Percentiles rank a stretch among this genome's conserved stretches.
These are phyloP conservation scores for Corythornis madagascariensis DNA, from an alignment of 2,113 vertebrate genomes.

Conservation along the genomic window DNA sequence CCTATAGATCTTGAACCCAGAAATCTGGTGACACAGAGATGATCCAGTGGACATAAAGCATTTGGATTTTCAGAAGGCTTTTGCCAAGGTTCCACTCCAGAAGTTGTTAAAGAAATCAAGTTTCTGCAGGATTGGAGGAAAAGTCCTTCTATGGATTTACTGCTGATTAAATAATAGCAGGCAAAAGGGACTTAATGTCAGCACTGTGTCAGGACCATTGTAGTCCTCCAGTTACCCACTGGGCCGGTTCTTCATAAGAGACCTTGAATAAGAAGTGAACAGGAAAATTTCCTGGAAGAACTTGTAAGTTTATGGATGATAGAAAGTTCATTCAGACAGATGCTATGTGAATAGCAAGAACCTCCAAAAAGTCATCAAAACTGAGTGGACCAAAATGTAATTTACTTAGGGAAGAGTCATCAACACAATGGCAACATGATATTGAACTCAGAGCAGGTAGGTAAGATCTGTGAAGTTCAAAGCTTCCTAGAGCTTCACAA, in stretches of 20 bases:
- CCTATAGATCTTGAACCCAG: not conserved
- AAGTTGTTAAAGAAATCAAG: not conserved
- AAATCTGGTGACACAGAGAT: not conserved
- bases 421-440: not conserved
- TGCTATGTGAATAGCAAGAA: not conserved
- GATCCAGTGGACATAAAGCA: not conserved
- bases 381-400: not conserved
- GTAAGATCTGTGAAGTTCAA: not conserved
- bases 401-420: not conserved
- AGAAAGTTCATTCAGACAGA: not conserved
- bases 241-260: not conserved
- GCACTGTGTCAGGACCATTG: not conserved
- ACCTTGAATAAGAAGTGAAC: not conserved
- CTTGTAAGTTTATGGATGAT: not conserved
- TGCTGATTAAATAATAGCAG: not conserved
- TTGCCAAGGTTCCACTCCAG: not conserved
- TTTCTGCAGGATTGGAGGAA: not conserved
- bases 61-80: not conserved
- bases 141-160: not conserved
- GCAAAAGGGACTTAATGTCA: not conserved
- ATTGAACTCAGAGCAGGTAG: not conserved
- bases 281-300: not conserved
- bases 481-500: not conserved
- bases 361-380: not conserved
- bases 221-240: not conserved